Evolutionary conservation across 2,888 invertebrate genomes (phyloP).

Genomic region (Eledona agricola): DNA sequence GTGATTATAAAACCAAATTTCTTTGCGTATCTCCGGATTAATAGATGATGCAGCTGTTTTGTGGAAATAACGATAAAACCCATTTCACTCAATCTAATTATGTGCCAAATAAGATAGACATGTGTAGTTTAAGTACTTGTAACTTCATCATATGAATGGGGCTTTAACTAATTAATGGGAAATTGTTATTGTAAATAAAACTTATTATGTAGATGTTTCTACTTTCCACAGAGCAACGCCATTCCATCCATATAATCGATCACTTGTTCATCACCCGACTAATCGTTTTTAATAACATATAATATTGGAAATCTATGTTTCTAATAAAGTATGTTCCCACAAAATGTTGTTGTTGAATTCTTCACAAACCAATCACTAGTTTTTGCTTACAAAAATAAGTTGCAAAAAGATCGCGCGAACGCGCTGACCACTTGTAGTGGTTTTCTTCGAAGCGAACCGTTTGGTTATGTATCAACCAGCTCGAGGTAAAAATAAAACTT

Average conservation of each 20-base stretch:
- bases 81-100: slow-evolving; percentile 9
- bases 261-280: slow-evolving; percentile 31
- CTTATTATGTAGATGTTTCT: slow-evolving; percentile 35
- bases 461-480: slow-evolving; percentile 23
- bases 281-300: slow-evolving; percentile 28
- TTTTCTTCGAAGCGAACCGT: no score
- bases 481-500: slow-evolving; percentile 25
- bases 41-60: slow-evolving; percentile 3
- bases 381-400: slow-evolving; percentile 15
- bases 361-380: slow-evolving; percentile 9
- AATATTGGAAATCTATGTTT: slow-evolving; percentile 30
- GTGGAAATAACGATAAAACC: slow-evolving; percentile 9
- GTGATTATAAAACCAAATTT: background rate
- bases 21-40: no score
- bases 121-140: slow-evolving; percentile 18
- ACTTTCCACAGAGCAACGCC: slow-evolving; percentile 31
- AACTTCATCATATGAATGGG: slow-evolving; percentile 19
- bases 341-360: slow-evolving; percentile 9
- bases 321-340: slow-evolving; percentile 31
- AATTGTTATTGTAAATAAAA: slow-evolving; percentile 35
- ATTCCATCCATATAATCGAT: slow-evolving; percentile 37
- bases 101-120: slow-evolving; percentile 21
- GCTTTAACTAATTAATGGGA: slow-evolving; percentile 27
- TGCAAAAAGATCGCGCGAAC: slow-evolving; percentile 22
- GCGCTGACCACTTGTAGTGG: no score